Conservation (phyloP, 1,140 invertebrate genomes). For the Cotesia glomerata region DNA sequence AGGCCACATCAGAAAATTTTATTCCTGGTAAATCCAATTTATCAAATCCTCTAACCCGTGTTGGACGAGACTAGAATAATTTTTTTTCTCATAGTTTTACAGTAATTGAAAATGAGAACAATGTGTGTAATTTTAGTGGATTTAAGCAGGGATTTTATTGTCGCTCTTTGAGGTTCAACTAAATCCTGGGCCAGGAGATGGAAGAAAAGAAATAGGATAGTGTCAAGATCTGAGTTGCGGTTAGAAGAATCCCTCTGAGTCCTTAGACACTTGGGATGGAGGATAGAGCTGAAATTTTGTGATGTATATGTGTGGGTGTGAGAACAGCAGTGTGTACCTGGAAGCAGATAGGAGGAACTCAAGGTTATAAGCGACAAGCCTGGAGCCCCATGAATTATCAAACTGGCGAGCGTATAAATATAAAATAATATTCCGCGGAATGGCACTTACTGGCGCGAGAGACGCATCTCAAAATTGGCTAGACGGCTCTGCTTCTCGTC, state of each 20-base stretch:
- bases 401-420: slow-evolving; percentile 41
- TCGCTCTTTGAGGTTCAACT: slow-evolving; percentile 19
- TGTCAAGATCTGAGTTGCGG: neutral
- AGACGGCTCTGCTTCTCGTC: slow-evolving; percentile 23
- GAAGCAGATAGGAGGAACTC: neutral
- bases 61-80: too few relatives aligned
- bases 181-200: slow-evolving; percentile 17
- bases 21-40: too few relatives aligned
- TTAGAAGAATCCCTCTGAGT: neutral
- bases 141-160: slow-evolving; percentile 19
- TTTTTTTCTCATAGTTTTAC: too few relatives aligned
- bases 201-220: slow-evolving; percentile 1
- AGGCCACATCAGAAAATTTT: too few relatives aligned
- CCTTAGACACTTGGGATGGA: neutral
- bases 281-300: too few relatives aligned
- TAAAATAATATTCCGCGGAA: slow-evolving; percentile 40
- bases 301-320: neutral
- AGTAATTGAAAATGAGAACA: too few relatives aligned
- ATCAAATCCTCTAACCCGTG: too few relatives aligned
- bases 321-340: neutral
- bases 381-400: slow-evolving; percentile 48
- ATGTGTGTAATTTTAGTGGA: too few relatives aligned
- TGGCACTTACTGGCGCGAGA: slow-evolving; percentile 5
- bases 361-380: slow-evolving; percentile 39
- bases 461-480: slow-evolving; percentile 14